Base-by-base conservation (phyloP, 2,888 invertebrate species). In the Prenolepis imparis region DNA sequence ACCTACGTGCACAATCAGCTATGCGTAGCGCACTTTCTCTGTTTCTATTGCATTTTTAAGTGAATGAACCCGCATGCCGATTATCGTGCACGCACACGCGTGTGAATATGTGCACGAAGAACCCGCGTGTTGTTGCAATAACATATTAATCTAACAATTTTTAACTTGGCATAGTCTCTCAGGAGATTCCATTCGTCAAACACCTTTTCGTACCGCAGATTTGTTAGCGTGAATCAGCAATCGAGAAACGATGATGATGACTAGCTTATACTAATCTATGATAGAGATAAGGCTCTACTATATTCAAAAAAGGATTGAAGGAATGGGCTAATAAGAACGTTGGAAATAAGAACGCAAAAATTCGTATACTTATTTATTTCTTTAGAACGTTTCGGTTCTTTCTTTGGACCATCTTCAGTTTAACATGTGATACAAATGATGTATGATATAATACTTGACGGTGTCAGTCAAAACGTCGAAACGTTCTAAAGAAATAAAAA, bases 1-100 rank as follows among this genome's bases (percentile, higher is more conserved):
- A 67, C 84, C 87, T 74, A 82, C 83, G 83, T 80, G 83, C 61
- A 21, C 32, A 66, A 72, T 48, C 84, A 61, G 52, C 68, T 78
- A 82, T 67, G 81, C 84, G 86, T 78, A 86, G 73, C 82, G 44
- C 80, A 44, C 48, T 63, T 66, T 75, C 57, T 82, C 59, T 28
- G 15, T 41, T 66, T 80, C 24, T 61, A 3, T 86, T 73, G 36
- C 18, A 75, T 39, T 18, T 55, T 72, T 24, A n/a, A 39, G 61
- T 52, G 75, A 85, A 63, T 63, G 55, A 85, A 70, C 59, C 85
- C 74, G 57, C 68, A 64, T 48, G 55, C 57, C 57, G 64, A n/a
- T 24, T 36, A 15, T 15, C n/a, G 15, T 18, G 12, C 67, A 39
- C 28, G 15, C 32, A 41, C 6, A 32, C 18, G 36, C 41, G 41